phyloP scores from a whole-genome alignment of 2,888 invertebrate genomes.

The Germaria angustata region DNA sequence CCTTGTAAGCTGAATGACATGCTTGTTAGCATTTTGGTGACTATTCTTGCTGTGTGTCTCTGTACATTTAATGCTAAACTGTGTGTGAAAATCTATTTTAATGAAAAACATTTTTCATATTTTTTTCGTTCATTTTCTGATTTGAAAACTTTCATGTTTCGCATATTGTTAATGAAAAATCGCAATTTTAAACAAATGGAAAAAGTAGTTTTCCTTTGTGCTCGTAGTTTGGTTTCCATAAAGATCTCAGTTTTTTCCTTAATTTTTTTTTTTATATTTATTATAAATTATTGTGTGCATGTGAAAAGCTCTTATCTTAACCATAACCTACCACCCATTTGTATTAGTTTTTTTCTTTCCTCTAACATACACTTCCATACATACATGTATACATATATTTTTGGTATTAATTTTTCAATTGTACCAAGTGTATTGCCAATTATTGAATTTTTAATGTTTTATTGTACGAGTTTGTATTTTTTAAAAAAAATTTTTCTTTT shows the following conservation, averaged over 20 bases:
- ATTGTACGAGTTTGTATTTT: conserved; percentile 17
- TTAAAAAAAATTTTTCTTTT: conserved; percentile 45
- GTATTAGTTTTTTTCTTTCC: conserved; percentile 14
- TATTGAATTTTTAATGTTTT: conserved; percentile 59
- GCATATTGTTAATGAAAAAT: conserved; percentile 21
- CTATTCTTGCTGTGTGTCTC: neutral
- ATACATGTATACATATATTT: neutral
- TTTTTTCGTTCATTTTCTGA: conserved; percentile 19
- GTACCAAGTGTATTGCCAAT: conserved; percentile 59
- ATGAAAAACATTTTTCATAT: conserved; percentile 61
- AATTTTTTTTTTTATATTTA: neutral
- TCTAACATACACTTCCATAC: neutral
- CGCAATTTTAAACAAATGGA: conserved; percentile 38
- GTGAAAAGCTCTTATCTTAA: conserved; percentile 26
- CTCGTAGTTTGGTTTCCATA: neutral
- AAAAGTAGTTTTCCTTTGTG: conserved; percentile 43
- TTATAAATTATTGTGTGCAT: conserved; percentile 42
- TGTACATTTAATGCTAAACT: conserved; percentile 45
- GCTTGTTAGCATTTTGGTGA: conserved; percentile 46
- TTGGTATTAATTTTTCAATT: conserved; percentile 55
- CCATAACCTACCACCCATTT: conserved; percentile 61
- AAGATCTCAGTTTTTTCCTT: conserved; percentile 2
- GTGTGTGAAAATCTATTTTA: conserved; percentile 65
- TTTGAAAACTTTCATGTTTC: conserved; percentile 57
- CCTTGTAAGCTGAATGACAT: conserved; percentile 19